Conservation (phyloP, 1,140 invertebrate genomes). For the Saccostrea cuccullata region DNA sequence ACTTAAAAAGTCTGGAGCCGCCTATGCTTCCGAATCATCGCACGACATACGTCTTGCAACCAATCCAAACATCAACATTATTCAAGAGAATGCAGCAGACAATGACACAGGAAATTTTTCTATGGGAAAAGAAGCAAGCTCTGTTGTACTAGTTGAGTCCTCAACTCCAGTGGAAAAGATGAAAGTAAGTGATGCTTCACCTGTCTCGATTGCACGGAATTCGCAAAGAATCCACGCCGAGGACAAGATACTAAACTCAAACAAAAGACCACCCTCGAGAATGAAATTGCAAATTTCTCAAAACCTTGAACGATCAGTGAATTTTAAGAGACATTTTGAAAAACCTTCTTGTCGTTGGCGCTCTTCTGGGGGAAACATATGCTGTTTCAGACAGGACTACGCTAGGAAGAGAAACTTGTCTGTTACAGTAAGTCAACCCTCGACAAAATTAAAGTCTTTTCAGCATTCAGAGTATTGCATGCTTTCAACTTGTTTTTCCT, state of each 20-base stretch:
- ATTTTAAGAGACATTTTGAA: no score
- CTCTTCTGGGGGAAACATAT: no score
- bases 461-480: neutral
- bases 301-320: no score
- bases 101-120: neutral
- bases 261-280: neutral
- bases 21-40: neutral
- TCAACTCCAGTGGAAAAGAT: no score
- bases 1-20: neutral
- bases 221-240: neutral
- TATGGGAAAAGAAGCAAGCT: neutral
- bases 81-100: conserved; percentile 17
- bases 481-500: neutral
- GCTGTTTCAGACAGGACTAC: no score
- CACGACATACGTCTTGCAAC: conserved; percentile 1
- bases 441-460: neutral
- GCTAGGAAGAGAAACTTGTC: neutral
- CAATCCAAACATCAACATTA: neutral
- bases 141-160: no score
- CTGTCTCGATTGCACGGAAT: no score
- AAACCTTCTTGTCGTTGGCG: no score
- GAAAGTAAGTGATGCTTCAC: no score
- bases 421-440: neutral
- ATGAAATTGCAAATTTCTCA: no score
- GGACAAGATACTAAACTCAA: neutral